phyloP scores from a whole-genome alignment of 2,113 vertebrate species.

The Alaudala cheleensis region DNA sequence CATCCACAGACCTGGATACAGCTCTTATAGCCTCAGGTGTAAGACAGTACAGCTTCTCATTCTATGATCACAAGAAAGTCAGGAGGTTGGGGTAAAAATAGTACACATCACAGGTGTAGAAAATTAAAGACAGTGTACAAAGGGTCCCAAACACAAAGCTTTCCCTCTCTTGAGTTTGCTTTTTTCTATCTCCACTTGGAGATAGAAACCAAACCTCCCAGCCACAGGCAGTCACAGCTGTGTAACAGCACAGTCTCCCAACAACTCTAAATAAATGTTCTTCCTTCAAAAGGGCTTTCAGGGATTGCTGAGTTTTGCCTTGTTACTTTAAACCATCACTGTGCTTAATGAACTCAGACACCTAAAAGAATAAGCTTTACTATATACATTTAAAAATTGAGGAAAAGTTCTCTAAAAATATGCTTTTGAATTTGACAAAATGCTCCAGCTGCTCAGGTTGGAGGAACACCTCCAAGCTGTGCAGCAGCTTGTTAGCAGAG shows the following conservation, averaged over 20 bases:
- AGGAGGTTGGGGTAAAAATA: not conserved
- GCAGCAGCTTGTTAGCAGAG: not conserved
- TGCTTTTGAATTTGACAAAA: not conserved
- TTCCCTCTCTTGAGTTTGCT: not conserved
- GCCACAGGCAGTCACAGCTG: not conserved
- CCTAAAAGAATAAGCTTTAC: not conserved
- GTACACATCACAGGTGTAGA: not conserved
- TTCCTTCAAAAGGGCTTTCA: not conserved
- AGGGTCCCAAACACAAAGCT: not conserved
- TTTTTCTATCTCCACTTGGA: not conserved
- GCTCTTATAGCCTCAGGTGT: not conserved
- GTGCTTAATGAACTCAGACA: not conserved
- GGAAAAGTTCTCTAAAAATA: slow-evolving; percentile 8
- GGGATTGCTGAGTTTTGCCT: not conserved
- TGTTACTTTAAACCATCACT: not conserved
- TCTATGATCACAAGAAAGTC: not conserved
- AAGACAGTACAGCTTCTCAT: not conserved
- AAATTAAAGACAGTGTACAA: not conserved
- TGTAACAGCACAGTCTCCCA: not conserved
- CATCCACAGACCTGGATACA: not conserved
- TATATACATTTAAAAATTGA: not conserved
- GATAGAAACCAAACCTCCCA: not conserved
- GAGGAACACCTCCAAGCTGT: not conserved
- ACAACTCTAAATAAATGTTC: not conserved
- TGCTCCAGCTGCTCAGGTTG: not conserved